Conservation (phyloP, 2,113 vertebrate species). For the Pimephales promelas region DNA sequence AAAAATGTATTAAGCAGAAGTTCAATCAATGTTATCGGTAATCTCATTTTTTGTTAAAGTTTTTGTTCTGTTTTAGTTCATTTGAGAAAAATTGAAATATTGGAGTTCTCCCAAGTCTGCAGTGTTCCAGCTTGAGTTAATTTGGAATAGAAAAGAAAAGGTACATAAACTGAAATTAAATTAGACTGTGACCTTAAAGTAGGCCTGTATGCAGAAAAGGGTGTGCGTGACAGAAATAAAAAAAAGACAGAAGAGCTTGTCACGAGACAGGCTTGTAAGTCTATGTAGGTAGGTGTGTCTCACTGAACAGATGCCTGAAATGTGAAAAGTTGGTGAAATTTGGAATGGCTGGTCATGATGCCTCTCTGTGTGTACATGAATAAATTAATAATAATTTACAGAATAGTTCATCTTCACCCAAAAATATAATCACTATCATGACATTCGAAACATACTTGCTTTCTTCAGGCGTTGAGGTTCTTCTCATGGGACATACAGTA, state of each 20-base stretch:
- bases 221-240: not conserved
- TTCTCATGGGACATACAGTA: not conserved
- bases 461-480: not conserved
- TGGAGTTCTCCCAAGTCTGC: not conserved
- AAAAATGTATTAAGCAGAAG: too few species aligned
- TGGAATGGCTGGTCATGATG: not conserved
- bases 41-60: not conserved
- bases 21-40: not conserved
- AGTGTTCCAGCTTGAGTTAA: constrained; percentile 46
- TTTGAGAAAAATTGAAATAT: not conserved
- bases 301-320: constrained; percentile 11
- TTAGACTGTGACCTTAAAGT: constrained; percentile 56
- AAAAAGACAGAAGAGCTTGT: not conserved
- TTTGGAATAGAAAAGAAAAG: constrained; percentile 43
- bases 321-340: not conserved
- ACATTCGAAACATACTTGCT: not conserved
- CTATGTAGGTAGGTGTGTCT: not conserved
- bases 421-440: not conserved
- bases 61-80: not conserved
- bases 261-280: not conserved
- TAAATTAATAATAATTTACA: not conserved
- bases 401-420: not conserved
- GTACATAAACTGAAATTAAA: constrained; percentile 50
- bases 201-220: not conserved
- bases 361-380: not conserved